Evolutionary conservation across 2,888 invertebrate species (phyloP).

Genomic region (Drosophila lacicola): DNA sequence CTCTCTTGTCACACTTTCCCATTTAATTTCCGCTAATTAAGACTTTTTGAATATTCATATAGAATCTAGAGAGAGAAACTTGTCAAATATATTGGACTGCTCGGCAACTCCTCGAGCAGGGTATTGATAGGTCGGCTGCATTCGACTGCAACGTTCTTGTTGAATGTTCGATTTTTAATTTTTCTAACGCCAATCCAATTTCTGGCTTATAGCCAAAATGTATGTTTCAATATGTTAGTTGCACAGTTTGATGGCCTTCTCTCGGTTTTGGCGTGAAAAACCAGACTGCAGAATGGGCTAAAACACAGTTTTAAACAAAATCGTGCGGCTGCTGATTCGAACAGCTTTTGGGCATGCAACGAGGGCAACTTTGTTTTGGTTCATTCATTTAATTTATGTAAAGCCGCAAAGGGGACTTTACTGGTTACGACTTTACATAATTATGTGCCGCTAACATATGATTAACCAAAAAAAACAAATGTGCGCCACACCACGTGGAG

Average conservation of each 20-base stretch:
- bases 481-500: conserved; percentile 20
- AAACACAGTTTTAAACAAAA: conserved; percentile 39
- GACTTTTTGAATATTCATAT: not conserved
- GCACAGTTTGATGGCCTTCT: conserved; percentile 36
- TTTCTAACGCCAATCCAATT: too few species aligned
- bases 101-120: too few species aligned
- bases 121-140: too few species aligned
- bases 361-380: conserved; percentile 21
- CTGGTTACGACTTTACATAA: conserved; percentile 1
- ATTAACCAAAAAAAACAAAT: conserved; percentile 22
- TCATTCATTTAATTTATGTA: conserved; percentile 50
- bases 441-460: conserved; percentile 10
- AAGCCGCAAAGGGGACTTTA: conserved; percentile 24
- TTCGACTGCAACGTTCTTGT: too few species aligned
- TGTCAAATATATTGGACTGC: too few species aligned
- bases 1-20: conserved; percentile 51
- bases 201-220: conserved; percentile 10
- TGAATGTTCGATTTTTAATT: too few species aligned
- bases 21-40: not conserved
- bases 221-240: conserved; percentile 24
- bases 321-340: conserved; percentile 71
- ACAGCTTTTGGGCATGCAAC: conserved; percentile 67
- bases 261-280: conserved; percentile 13
- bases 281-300: conserved; percentile 15
- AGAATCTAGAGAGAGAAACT: not conserved